Evolutionary conservation across 2,888 invertebrate genomes (phyloP).

Genomic region (Cryptus armator): DNA sequence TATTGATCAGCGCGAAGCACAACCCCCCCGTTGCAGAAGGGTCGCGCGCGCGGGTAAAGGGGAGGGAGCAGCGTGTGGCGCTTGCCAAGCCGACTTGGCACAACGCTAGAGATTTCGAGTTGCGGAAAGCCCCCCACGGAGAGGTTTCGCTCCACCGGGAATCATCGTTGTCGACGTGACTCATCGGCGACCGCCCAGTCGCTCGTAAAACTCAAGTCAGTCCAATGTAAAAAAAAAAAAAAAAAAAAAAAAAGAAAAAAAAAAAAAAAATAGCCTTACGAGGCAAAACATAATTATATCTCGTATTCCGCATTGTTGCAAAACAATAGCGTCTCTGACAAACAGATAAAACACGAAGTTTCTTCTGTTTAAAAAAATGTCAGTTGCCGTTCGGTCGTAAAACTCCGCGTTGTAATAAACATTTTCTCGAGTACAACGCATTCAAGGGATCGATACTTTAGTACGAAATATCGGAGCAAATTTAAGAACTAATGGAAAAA

Average conservation of each 20-base stretch:
- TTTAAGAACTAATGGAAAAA: neutral
- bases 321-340: no score
- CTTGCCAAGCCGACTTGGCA: slow-evolving; percentile 65
- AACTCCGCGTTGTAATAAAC: no score
- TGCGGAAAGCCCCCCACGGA: slow-evolving; percentile 24
- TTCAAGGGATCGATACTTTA: no score
- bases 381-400: no score
- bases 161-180: slow-evolving; percentile 58
- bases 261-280: slow-evolving; percentile 50
- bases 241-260: slow-evolving; percentile 53
- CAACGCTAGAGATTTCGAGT: slow-evolving; percentile 58
- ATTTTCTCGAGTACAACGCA: no score
- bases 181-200: slow-evolving; percentile 42
- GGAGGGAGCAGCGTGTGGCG: slow-evolving; percentile 11
- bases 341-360: no score
- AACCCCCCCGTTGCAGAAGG: slow-evolving; percentile 50
- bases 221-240: slow-evolving; percentile 38
- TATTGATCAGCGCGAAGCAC: slow-evolving; percentile 66
- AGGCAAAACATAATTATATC: slow-evolving; percentile 40
- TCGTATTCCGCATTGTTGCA: slow-evolving; percentile 23
- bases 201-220: slow-evolving; percentile 42
- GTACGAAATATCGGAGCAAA: no score
- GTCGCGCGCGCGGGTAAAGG: slow-evolving; percentile 70
- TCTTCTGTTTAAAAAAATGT: no score
- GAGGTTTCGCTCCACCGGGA: slow-evolving; percentile 47